A percentile compares a stretch with the other conserved stretches of the same genome.
These are phyloP conservation scores for Salarias fasciatus DNA, from an alignment of 2,797 vertebrate species.

Conservation along the genomic window DNA sequence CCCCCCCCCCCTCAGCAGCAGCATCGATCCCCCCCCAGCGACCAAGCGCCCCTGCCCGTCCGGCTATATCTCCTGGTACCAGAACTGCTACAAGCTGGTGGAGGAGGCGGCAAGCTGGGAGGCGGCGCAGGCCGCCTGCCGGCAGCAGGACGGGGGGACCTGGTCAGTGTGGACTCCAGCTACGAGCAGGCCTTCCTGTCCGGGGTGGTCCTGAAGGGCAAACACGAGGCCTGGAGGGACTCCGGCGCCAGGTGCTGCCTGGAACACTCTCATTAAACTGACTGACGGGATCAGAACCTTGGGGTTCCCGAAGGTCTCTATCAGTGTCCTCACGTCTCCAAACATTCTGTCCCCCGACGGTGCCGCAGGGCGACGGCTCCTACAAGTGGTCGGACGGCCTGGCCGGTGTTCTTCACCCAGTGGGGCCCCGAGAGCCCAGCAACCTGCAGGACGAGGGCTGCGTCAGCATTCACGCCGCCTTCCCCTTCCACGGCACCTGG, in stretches of 20 bases:
- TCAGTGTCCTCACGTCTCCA: no score
- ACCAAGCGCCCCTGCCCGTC: conserved; percentile 71
- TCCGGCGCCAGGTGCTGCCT: conserved; percentile 78
- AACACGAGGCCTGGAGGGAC: conserved; percentile 81
- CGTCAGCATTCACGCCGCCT: conserved; percentile 77
- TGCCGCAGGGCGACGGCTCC: conserved; percentile 57
- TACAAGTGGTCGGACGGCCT: conserved; percentile 82
- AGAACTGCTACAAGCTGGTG: conserved; percentile 84
- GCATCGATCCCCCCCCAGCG: conserved; percentile 70
- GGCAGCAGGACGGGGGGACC: conserved; percentile 67
- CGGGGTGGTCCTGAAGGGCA: conserved; percentile 74
- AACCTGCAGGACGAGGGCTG: conserved; percentile 78
- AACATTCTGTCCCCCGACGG: no score
- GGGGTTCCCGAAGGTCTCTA: no score
- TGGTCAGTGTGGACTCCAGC: conserved; percentile 85
- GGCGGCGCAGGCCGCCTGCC: conserved; percentile 69
- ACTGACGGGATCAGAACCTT: no score
- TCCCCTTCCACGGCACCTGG: conserved; percentile 80
- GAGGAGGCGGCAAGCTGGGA: conserved; percentile 75
- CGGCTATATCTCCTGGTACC: conserved; percentile 80
- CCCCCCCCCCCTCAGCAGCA: conserved; percentile 70
- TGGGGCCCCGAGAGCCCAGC: conserved; percentile 84
- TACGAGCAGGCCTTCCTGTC: conserved; percentile 86
- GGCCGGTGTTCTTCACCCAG: conserved; percentile 85
- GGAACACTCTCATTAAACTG: no score